Conservation (phyloP, 1,140 invertebrate genomes). For the Drosophila ercepeae region DNA sequence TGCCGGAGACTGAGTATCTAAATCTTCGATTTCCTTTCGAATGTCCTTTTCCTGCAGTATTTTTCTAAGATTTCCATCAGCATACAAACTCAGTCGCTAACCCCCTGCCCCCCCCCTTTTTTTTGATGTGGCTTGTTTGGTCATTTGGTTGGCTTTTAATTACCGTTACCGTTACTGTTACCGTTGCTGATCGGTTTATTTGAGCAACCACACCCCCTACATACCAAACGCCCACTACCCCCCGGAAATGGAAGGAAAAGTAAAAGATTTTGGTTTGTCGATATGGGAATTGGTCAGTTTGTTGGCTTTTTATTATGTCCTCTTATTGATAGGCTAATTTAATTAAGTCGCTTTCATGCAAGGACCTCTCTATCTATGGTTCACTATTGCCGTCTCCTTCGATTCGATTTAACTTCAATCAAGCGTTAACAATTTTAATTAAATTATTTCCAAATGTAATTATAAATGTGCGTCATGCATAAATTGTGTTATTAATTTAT, state of each 20-base stretch:
- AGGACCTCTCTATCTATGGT: too few relatives aligned
- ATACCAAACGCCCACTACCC: background rate
- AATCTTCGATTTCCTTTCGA: background rate
- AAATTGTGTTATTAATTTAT: slow-evolving; percentile 82
- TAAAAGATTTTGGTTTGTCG: slow-evolving; percentile 19
- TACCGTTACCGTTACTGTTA: slow-evolving; percentile 64
- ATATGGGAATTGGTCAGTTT: slow-evolving; percentile 70
- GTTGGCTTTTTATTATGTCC: slow-evolving; percentile 47
- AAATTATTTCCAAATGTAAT: slow-evolving; percentile 82
- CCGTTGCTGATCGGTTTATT: slow-evolving; percentile 67
- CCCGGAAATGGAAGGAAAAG: background rate
- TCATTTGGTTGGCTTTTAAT: slow-evolving; percentile 82
- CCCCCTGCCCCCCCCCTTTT: slow-evolving; percentile 9
- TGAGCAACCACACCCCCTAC: slow-evolving; percentile 47
- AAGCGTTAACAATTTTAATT: slow-evolving; percentile 83
- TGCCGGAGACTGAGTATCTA: background rate
- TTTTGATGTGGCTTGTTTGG: slow-evolving; percentile 65
- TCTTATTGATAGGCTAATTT: slow-evolving; percentile 69
- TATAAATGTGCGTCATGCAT: slow-evolving; percentile 80
- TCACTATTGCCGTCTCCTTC: background rate
- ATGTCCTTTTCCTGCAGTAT: slow-evolving; percentile 4
- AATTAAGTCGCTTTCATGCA: slow-evolving; percentile 61
- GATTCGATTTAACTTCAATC: slow-evolving; percentile 78
- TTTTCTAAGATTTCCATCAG: slow-evolving; percentile 66
- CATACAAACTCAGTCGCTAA: slow-evolving; percentile 6